Percentiles rank a stretch among this genome's conserved stretches.
These are phyloP conservation scores for Diplazon laetatorius DNA, from an alignment of 2,888 invertebrate species.

Conservation along the genomic window DNA sequence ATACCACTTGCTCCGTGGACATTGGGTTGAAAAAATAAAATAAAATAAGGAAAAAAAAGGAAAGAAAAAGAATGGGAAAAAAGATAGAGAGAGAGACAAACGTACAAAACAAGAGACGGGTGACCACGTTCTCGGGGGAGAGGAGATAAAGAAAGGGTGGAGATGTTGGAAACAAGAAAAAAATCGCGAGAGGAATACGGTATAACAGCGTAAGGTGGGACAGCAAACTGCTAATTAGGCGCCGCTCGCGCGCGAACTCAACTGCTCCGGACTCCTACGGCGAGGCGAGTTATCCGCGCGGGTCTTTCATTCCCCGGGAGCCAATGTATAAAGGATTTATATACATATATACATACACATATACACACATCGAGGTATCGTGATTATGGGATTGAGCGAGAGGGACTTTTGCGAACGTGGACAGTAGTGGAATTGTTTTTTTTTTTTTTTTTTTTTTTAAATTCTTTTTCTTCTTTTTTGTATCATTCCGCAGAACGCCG, in stretches of 20 bases:
- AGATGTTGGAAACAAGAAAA: slow-evolving; percentile 30
- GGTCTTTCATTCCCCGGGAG: slow-evolving; percentile 15
- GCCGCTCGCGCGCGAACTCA: slow-evolving; percentile 73
- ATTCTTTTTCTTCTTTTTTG: not conserved
- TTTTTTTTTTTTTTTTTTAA: no score
- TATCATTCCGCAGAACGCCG: slow-evolving; percentile 27
- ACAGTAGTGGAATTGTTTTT: slow-evolving; percentile 36
- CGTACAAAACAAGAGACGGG: slow-evolving; percentile 39
- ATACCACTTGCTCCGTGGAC: slow-evolving; percentile 40
- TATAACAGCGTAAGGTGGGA: slow-evolving; percentile 53
- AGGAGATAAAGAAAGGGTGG: slow-evolving; percentile 53
- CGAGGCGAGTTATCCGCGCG: slow-evolving; percentile 33
- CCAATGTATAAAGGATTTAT: not conserved
- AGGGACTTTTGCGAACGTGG: slow-evolving; percentile 35
- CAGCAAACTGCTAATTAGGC: slow-evolving; percentile 76
- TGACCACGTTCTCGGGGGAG: slow-evolving; percentile 20
- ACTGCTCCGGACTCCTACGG: slow-evolving; percentile 61
- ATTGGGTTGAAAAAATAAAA: slow-evolving; percentile 30
- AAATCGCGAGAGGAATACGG: slow-evolving; percentile 17
- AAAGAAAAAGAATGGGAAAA: slow-evolving; percentile 18
- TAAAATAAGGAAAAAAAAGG: not conserved
- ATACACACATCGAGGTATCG: slow-evolving; percentile 32
- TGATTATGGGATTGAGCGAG: slow-evolving; percentile 47
- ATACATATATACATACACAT: not conserved
- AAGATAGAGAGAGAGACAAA: slow-evolving; percentile 46